Percentiles rank a stretch among this genome's conserved stretches.
Conservation (phyloP, 2,113 vertebrate species). For the Sturnus vulgaris region DNA sequence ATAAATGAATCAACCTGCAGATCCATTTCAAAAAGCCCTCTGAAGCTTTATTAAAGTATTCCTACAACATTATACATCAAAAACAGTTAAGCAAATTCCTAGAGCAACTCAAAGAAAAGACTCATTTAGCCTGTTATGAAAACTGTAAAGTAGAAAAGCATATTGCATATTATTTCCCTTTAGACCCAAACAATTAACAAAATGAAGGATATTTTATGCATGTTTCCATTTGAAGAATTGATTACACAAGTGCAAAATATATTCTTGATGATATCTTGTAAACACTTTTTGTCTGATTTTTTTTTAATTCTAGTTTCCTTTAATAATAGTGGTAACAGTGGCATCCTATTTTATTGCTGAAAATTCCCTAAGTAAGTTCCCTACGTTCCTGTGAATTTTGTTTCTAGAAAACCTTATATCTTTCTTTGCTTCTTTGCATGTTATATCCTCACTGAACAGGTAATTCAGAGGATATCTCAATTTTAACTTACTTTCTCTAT, state of each 20-base stretch:
- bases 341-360: not conserved
- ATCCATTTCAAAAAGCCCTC: not conserved
- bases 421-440: not conserved
- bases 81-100: constrained; percentile 4
- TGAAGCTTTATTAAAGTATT: not conserved
- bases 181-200: not conserved
- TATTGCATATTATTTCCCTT: not conserved
- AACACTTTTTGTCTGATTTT: not conserved
- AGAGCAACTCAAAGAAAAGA: not conserved
- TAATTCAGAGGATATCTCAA: not conserved
- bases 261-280: not conserved
- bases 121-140: not conserved
- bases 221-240: not conserved
- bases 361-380: not conserved
- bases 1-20: not conserved
- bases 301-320: not conserved
- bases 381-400: not conserved
- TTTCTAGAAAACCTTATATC: not conserved
- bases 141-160: not conserved
- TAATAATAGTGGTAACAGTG: not conserved
- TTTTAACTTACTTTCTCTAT: not conserved
- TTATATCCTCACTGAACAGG: not conserved
- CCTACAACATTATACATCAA: not conserved
- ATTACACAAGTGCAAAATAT: not conserved
- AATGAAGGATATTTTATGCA: not conserved